phyloP scores from a whole-genome alignment of 1,140 invertebrate species.

The Eriosoma lanigerum region DNA sequence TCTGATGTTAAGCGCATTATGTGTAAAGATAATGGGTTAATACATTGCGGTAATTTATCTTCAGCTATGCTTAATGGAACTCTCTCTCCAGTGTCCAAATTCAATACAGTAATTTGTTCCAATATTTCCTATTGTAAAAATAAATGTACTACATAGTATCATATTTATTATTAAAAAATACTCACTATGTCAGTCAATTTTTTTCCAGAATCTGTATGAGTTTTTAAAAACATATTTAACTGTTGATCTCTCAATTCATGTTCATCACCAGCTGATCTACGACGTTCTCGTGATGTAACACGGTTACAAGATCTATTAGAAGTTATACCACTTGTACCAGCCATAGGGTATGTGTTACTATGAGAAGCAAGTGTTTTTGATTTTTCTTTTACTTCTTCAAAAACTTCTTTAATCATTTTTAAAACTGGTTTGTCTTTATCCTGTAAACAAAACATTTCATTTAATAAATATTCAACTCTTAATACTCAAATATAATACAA shows the following conservation, averaged over 20 bases:
- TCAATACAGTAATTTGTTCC: constrained; percentile 88
- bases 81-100: constrained; percentile 89
- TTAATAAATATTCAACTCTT: too few species aligned
- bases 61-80: constrained; percentile 86
- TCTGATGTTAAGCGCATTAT: constrained; percentile 92
- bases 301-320: constrained; percentile 27
- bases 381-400: constrained; percentile 41
- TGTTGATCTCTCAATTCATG: constrained; percentile 61
- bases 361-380: constrained; percentile 40
- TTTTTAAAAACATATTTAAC: constrained; percentile 75
- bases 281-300: constrained; percentile 61
- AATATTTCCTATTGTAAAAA: constrained; percentile 73
- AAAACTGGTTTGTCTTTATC: constrained; percentile 38
- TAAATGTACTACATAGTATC: neutral
- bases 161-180: constrained; percentile 19
- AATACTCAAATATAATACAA: constrained; percentile 42
- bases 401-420: constrained; percentile 17
- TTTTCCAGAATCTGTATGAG: constrained; percentile 81
- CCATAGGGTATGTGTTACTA: constrained; percentile 46
- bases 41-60: constrained; percentile 85
- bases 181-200: constrained; percentile 74
- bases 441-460: constrained; percentile 12
- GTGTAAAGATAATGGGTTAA: constrained; percentile 84
- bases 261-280: constrained; percentile 74
- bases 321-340: constrained; percentile 27